Evolutionary conservation across 2,113 vertebrate genomes (phyloP), one percentile per base, ranked within the genome.

Genomic region (Carlito syrichta): DNA sequence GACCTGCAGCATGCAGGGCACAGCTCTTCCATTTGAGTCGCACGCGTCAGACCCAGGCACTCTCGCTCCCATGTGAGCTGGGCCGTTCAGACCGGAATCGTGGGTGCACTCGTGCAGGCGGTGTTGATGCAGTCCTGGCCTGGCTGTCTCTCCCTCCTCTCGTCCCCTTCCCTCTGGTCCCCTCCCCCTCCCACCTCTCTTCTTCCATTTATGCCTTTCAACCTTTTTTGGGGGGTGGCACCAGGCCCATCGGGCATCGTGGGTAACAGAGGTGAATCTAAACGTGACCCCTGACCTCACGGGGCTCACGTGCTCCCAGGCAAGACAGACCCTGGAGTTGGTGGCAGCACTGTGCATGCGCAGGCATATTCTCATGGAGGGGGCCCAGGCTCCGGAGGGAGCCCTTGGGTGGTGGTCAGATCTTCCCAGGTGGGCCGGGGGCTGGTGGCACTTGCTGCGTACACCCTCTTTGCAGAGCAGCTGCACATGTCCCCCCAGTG

Each of bases 71-170:
- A 3, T 13, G 35, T 5, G 2, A 23, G 74, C 66, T 3, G 7
- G 19, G 1, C 68, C 50, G 2, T 23, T 2, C 0, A 1, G 79
- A 32, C 76, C 43, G 20, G 76, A 76, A 54, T 13, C 0, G 2
- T 25, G 23, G 6, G 4, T 66, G 82, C 1, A 0, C 76, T 52
- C 13, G 7, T 0, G 35, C 78, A 12, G 0, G 2, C 30, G 66
- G 22, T 23, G 0, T 11, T 0, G 8, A 7, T 0, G 7, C 48
- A 2, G 7, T 35, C 76, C 32, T 1, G 1, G 35, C 84, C 43
- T 0, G 60, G 38, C 2, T 2, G 0, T 25, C 35, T 14, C 63
- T 48, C 45, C 40, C 32, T 19, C 30, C 40, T 32, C 50, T 23
- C 79, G 12, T 17, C 27, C 32, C 45, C 13, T 54, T 27, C 32